A percentile compares a stretch with the other conserved stretches of the same genome.
Evolutionary conservation across 2,888 invertebrate genomes (phyloP).

Genomic region (Tholera decimalis): DNA sequence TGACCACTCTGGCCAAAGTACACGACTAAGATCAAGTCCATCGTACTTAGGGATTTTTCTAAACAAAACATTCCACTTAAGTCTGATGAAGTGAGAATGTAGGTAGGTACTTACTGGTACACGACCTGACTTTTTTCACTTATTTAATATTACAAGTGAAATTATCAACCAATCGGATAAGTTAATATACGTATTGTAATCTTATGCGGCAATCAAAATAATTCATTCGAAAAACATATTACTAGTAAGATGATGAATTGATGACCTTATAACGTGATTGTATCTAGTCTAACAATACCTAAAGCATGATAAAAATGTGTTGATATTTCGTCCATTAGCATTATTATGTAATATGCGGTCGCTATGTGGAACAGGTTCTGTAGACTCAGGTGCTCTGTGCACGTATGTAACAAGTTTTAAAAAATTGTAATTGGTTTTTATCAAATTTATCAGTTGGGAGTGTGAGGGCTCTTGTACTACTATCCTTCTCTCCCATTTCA

Average conservation of each 20-base stretch:
- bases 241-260: slow-evolving; percentile 2
- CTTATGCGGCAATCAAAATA: slow-evolving; percentile 17
- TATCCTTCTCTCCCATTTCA: no score
- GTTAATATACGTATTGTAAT: slow-evolving; percentile 1
- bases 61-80: no score
- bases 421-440: no score
- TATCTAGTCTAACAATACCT: slow-evolving; percentile 26
- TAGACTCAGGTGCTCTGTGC: slow-evolving; percentile 12
- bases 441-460: no score
- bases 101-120: neutral
- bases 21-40: no score
- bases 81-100: no score
- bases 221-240: slow-evolving; percentile 4
- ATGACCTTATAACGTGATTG: slow-evolving; percentile 1
- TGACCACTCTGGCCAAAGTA: no score
- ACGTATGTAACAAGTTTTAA: neutral
- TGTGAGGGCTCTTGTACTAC: no score
- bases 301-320: slow-evolving; percentile 24
- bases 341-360: slow-evolving; percentile 28
- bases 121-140: neutral
- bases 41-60: no score
- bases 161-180: slow-evolving; percentile 26
- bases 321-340: slow-evolving; percentile 12
- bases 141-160: no score
- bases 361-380: slow-evolving; percentile 30